Base-by-base conservation (phyloP, 2,888 invertebrate genomes). In the Spodoptera picta region DNA sequence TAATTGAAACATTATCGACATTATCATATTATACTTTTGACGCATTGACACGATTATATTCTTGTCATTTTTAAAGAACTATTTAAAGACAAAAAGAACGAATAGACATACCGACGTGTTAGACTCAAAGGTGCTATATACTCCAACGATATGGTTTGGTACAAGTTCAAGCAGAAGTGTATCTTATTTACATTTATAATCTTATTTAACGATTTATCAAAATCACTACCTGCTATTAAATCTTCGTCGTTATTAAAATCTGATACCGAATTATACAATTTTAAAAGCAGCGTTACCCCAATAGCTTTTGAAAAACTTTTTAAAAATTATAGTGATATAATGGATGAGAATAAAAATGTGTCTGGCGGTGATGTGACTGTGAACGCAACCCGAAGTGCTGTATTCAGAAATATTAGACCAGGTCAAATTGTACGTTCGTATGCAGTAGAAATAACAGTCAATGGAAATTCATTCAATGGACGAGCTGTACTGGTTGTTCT, bases 161-260 rank as follows among this genome's bases (percentile, higher is more conserved):
- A 77, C 53, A 88, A 84, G 73, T 80, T 81, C 46, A 88, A 88
- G 75, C 89, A 90, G 87, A 85, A 84, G 72, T 82, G 83, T 24
- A 60, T 81, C 57, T 69, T 89, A 27, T 71, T 87, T 60, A 66
- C 77, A 4, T 83, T 71, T 63, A 73, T 86, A 58, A 56, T 86
- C 49, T 41, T 85, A 55, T 66, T 87, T 31, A 85, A 83, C 60
- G 84, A 84, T 69, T 82, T 82, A 41, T 79, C 79, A 19, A 85
- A 84, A 73, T 86, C 87, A 1, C 77, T 90, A n/a, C 90, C 91
- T 0, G 80, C 87, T 36, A 36, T 9, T 36, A 36, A 36, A 7
- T 9, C 36, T 7, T 7, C 36, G 7, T 36, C 36, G 4, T 36
- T 7, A 36, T 36, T 36, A 36, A 36, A 67, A 0, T 63, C 67